Conservation (phyloP, 2,888 invertebrate genomes). For the Dione juno region DNA sequence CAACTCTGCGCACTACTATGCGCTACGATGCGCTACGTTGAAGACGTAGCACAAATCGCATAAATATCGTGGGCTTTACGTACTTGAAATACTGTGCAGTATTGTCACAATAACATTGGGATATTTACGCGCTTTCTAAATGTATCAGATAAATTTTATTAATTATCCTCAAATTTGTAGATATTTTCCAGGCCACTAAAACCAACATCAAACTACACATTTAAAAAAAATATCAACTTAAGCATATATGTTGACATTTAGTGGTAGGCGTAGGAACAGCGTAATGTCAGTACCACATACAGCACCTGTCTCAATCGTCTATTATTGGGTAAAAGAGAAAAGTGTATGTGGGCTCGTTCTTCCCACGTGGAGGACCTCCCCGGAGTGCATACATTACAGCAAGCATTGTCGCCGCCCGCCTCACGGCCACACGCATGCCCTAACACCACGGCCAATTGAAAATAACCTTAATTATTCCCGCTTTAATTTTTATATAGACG, state of each 20-base stretch:
- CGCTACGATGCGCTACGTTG: slow-evolving; percentile 54
- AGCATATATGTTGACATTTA: slow-evolving; percentile 40
- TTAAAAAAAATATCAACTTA: slow-evolving; percentile 23
- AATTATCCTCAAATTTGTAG: no score
- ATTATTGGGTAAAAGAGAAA: slow-evolving; percentile 52
- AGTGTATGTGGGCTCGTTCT: slow-evolving; percentile 60
- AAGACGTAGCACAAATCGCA: slow-evolving; percentile 33
- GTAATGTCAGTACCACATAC: slow-evolving; percentile 49
- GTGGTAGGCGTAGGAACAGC: slow-evolving; percentile 48
- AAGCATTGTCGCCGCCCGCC: slow-evolving; percentile 53
- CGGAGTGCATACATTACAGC: slow-evolving; percentile 78
- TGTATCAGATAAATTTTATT: slow-evolving; percentile 23
- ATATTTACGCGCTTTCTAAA: background rate
- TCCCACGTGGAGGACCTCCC: slow-evolving; percentile 79
- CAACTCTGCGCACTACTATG: slow-evolving; percentile 37
- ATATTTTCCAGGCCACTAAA: no score
- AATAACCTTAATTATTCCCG: slow-evolving; percentile 51
- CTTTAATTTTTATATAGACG: slow-evolving; percentile 42
- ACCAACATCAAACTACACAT: no score
- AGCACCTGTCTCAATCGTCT: slow-evolving; percentile 51
- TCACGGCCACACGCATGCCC: slow-evolving; percentile 57
- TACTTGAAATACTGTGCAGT: background rate
- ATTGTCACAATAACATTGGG: background rate
- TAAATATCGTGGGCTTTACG: slow-evolving; percentile 21
- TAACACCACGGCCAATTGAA: slow-evolving; percentile 55